A percentile compares a stretch with the other conserved stretches of the same genome.
Conservation (phyloP, 2,888 invertebrate genomes). For the Mongoloraphidia duomilia region DNA sequence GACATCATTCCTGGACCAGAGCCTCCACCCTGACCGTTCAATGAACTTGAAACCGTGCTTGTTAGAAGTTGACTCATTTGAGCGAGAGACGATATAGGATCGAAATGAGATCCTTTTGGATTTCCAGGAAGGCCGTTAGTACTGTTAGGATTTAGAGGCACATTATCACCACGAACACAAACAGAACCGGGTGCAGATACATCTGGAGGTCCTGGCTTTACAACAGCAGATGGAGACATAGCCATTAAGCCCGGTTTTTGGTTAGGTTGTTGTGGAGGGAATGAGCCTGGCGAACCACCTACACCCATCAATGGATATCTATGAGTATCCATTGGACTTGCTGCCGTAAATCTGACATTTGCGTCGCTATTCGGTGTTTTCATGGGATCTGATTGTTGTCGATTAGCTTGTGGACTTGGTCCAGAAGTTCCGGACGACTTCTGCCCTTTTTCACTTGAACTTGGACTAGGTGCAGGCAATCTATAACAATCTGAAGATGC, state of each 20-base stretch:
- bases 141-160: conserved; percentile 52
- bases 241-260: conserved; percentile 29
- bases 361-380: conserved; percentile 4
- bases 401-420: conserved; percentile 11
- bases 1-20: conserved; percentile 37
- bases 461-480: conserved; percentile 37
- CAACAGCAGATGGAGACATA: conserved; percentile 31
- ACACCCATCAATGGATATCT: conserved; percentile 33
- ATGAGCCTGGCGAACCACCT: conserved; percentile 38
- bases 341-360: conserved; percentile 19
- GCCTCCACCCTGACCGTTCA: conserved; percentile 36
- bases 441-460: conserved; percentile 24
- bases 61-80: conserved; percentile 91
- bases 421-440: conserved; percentile 15
- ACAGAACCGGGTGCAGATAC: conserved; percentile 21
- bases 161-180: conserved; percentile 40
- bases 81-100: conserved; percentile 84
- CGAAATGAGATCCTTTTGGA: conserved; percentile 60
- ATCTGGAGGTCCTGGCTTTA: conserved; percentile 26
- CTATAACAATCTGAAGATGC: conserved; percentile 28
- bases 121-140: conserved; percentile 37
- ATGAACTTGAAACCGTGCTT: conserved; percentile 50
- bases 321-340: conserved; percentile 20
- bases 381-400: not conserved
- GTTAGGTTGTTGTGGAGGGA: conserved; percentile 23